Conservation (phyloP, 2,888 invertebrate species). For the Chloromyia formosa region DNA sequence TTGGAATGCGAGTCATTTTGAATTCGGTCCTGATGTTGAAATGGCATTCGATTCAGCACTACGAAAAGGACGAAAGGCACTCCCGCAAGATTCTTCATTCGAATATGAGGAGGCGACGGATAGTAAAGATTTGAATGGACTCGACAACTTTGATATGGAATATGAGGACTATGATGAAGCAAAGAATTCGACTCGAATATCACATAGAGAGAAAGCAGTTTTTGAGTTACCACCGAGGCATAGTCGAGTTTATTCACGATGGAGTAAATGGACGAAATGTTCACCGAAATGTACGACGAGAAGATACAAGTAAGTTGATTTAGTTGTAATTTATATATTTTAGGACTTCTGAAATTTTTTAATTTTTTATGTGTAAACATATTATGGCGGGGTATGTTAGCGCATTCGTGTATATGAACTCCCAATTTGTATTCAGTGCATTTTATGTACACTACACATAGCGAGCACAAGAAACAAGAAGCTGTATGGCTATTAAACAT, state of each 20-base stretch:
- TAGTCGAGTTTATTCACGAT: constrained; percentile 72
- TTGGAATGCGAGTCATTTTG: constrained; percentile 33
- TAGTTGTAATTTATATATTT: constrained; percentile 10
- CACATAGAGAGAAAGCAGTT: constrained; percentile 57
- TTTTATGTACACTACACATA: too few species aligned
- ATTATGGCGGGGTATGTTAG: too few species aligned
- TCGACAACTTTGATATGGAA: constrained; percentile 33
- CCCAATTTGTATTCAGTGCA: too few species aligned
- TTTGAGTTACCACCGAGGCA: constrained; percentile 57
- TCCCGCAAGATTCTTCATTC: constrained; percentile 17
- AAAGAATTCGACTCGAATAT: constrained; percentile 28
- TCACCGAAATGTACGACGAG: constrained; percentile 81
- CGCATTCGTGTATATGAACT: too few species aligned
- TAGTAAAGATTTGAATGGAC: constrained; percentile 47
- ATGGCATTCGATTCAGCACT: constrained; percentile 21
- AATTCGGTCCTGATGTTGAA: constrained; percentile 1
- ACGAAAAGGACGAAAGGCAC: constrained; percentile 1
- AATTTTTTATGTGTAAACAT: too few species aligned
- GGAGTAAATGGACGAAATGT: constrained; percentile 87
- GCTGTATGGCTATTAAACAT: too few species aligned
- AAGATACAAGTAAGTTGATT: constrained; percentile 72
- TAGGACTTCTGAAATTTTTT: not conserved
- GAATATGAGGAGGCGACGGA: constrained; percentile 35
- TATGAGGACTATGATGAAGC: constrained; percentile 46
- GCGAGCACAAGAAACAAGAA: too few species aligned